Evolutionary conservation across 2,797 vertebrate species (phyloP).

Genomic region (Lagodon rhomboides): DNA sequence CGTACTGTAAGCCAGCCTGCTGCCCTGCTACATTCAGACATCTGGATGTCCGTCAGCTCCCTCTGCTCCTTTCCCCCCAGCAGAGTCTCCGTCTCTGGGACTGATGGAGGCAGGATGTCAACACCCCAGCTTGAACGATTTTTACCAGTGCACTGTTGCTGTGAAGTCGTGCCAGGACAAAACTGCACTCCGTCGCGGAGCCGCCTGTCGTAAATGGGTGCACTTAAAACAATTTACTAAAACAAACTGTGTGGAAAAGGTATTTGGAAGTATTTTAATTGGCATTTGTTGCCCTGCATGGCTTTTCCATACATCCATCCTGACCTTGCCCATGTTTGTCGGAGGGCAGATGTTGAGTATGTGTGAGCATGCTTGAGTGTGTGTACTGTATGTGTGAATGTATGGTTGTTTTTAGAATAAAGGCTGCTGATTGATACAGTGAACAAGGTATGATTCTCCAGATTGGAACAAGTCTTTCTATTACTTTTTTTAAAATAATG

Average conservation of each 20-base stretch:
- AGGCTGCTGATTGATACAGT: constrained; percentile 75
- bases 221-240: constrained; percentile 66
- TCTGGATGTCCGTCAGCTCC: constrained; percentile 12
- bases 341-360: constrained; percentile 52
- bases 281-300: constrained; percentile 70
- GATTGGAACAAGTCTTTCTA: constrained; percentile 57
- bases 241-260: constrained; percentile 61
- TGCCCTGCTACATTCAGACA: constrained; percentile 27
- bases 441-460: constrained; percentile 64
- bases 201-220: constrained; percentile 39
- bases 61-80: neutral
- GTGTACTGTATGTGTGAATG: constrained; percentile 39
- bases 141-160: constrained; percentile 49
- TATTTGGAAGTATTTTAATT: constrained; percentile 71
- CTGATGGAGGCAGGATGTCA: constrained; percentile 26
- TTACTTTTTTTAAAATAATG: constrained; percentile 44
- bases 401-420: constrained; percentile 64
- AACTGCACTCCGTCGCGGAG: constrained; percentile 59
- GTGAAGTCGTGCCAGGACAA: constrained; percentile 56
- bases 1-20: constrained; percentile 46
- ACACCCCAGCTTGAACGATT: constrained; percentile 33
- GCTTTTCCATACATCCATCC: constrained; percentile 70
- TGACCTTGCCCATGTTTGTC: constrained; percentile 55
- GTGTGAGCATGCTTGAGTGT: constrained; percentile 49
- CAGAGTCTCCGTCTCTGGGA: constrained; percentile 19